Evolutionary conservation across 2,797 vertebrate genomes (phyloP).

Genomic region (Capromys pilorides): DNA sequence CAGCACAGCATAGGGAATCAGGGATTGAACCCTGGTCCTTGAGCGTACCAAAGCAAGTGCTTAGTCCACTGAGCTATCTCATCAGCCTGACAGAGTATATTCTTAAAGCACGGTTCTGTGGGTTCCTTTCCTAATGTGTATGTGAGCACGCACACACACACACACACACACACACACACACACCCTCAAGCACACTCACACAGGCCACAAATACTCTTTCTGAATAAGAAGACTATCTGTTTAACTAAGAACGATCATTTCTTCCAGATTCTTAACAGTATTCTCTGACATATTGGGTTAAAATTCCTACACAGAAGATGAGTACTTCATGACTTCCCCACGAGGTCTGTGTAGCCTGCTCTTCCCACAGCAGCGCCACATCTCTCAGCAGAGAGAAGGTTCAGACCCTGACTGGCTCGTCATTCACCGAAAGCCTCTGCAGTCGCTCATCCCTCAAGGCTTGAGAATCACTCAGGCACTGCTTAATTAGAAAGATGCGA

Average conservation of each 20-base stretch:
- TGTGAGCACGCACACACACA: too few relatives aligned
- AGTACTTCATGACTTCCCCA: neutral
- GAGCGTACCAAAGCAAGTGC: too few relatives aligned
- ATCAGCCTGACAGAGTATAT: neutral
- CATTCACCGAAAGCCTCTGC: neutral
- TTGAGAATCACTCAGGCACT: neutral
- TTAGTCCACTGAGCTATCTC: too few relatives aligned
- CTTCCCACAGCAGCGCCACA: rapidly evolving
- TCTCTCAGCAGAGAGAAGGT: neutral
- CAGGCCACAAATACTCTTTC: too few relatives aligned
- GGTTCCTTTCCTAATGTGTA: neutral
- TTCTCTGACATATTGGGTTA: neutral
- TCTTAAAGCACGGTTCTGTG: neutral
- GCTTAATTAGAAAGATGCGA: neutral
- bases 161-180: neutral
- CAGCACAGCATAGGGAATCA: too few relatives aligned
- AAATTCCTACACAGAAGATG: neutral
- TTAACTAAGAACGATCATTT: neutral
- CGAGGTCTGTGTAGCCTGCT: neutral
- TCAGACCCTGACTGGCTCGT: neutral
- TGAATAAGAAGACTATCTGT: neutral
- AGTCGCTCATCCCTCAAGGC: neutral
- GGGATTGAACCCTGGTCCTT: too few relatives aligned
- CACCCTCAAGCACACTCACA: neutral
- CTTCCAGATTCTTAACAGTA: neutral